These are phyloP conservation scores for Megaleporinus macrocephalus DNA, from an alignment of 2,113 vertebrate species.

Conservation along the genomic window DNA sequence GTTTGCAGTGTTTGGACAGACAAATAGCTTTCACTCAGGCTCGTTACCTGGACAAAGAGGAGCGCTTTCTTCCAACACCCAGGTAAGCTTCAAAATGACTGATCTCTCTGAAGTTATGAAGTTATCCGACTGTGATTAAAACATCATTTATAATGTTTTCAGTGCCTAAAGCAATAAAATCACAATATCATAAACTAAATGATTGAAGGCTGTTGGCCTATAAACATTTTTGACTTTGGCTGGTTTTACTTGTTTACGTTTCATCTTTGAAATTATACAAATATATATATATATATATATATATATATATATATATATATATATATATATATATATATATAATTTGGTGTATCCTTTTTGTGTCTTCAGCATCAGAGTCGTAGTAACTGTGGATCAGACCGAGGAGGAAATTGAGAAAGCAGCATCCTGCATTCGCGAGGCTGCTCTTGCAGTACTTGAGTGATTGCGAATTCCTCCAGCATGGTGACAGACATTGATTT, in stretches of 20 bases:
- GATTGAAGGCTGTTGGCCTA: too few species aligned
- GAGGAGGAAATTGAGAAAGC: conserved; percentile 87
- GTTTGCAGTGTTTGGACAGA: conserved; percentile 84
- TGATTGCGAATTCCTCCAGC: conserved; percentile 51
- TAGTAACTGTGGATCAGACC: conserved; percentile 89
- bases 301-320: too few species aligned
- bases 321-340: too few species aligned
- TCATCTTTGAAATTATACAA: neutral
- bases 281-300: too few species aligned
- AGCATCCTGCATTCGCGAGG: conserved; percentile 83
- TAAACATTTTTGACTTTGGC: too few species aligned
- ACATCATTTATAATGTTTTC: too few species aligned
- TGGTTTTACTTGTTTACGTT: too few species aligned
- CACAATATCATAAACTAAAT: too few species aligned
- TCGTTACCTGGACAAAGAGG: conserved; percentile 93
- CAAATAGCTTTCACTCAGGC: conserved; percentile 89
- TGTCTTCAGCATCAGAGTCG: conserved; percentile 87
- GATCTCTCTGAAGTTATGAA: neutral
- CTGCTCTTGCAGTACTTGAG: conserved; percentile 76
- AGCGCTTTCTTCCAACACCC: conserved; percentile 88
- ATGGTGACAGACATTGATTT: neutral
- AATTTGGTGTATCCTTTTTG: conserved; percentile 8
- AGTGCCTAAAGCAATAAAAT: too few species aligned
- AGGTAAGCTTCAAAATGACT: conserved; percentile 77
- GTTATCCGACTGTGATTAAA: too few species aligned